Conservation (phyloP, 2,888 invertebrate genomes). For the Trissonchulus latispiculum region DNA sequence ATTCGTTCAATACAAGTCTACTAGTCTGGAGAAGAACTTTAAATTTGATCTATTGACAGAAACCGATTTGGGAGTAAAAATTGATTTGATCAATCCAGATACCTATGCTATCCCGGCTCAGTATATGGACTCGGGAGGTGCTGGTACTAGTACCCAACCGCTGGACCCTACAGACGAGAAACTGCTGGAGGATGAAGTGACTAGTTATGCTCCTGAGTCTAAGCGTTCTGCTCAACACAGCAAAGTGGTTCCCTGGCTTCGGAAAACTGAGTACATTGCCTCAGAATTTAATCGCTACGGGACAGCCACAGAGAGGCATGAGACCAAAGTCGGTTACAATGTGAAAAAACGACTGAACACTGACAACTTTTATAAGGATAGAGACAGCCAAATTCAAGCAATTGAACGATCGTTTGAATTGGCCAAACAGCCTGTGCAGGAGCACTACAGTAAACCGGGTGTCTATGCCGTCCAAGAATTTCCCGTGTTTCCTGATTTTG, state of each 20-base stretch:
- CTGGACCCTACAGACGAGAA: slow-evolving; percentile 87
- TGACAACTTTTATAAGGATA: slow-evolving; percentile 77
- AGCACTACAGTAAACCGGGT: slow-evolving; percentile 92
- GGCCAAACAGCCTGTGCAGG: slow-evolving; percentile 58
- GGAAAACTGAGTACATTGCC: slow-evolving; percentile 96
- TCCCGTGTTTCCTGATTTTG: slow-evolving; percentile 86
- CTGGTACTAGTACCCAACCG: slow-evolving; percentile 49
- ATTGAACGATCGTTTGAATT: slow-evolving; percentile 95
- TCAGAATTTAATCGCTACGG: slow-evolving; percentile 96
- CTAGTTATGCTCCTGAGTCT: slow-evolving; percentile 58
- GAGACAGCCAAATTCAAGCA: slow-evolving; percentile 89
- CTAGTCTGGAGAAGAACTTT: slow-evolving; percentile 71
- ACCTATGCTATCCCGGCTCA: slow-evolving; percentile 60
- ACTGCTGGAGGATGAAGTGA: slow-evolving; percentile 75
- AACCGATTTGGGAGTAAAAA: slow-evolving; percentile 90
- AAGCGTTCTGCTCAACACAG: slow-evolving; percentile 89
- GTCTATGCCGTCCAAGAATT: slow-evolving; percentile 78
- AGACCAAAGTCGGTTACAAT: slow-evolving; percentile 95
- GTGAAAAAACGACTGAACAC: slow-evolving; percentile 80
- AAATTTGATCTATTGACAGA: slow-evolving; percentile 94
- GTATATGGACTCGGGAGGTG: neutral
- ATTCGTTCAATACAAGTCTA: slow-evolving; percentile 91
- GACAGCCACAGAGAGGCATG: slow-evolving; percentile 90
- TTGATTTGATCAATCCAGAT: slow-evolving; percentile 91
- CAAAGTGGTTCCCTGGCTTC: slow-evolving; percentile 90